A percentile compares a stretch with the other conserved stretches of the same genome.
These are phyloP conservation scores for Dermolepida albohirtum DNA, from an alignment of 2,888 invertebrate genomes.

Conservation along the genomic window DNA sequence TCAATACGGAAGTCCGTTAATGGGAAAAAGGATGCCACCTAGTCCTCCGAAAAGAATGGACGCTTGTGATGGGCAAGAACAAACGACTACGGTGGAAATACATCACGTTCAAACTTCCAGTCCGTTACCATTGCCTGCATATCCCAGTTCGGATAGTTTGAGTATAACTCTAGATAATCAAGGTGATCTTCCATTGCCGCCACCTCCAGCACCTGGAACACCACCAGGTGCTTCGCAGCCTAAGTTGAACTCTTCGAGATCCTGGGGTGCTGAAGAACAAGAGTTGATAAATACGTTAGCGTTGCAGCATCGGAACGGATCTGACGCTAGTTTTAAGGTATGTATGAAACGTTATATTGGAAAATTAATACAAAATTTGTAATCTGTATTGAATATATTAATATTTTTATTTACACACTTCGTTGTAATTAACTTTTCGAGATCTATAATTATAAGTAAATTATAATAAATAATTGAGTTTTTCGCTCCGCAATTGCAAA, in stretches of 20 bases:
- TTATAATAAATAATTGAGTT: too few relatives aligned
- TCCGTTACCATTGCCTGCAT: constrained; percentile 73
- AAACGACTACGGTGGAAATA: constrained; percentile 65
- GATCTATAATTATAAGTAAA: too few relatives aligned
- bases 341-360: constrained; percentile 38
- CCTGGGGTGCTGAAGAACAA: constrained; percentile 69
- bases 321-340: constrained; percentile 87
- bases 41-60: constrained; percentile 80
- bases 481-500: too few relatives aligned
- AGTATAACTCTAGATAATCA: constrained; percentile 70
- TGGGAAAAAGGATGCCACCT: constrained; percentile 82
- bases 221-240: constrained; percentile 68
- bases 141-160: constrained; percentile 74
- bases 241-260: constrained; percentile 68
- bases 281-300: constrained; percentile 65
- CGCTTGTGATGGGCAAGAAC: constrained; percentile 57
- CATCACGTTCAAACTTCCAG: constrained; percentile 68
- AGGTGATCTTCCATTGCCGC: constrained; percentile 74
- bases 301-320: constrained; percentile 77
- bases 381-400: neutral
- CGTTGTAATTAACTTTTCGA: too few relatives aligned
- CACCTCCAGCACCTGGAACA: constrained; percentile 73
- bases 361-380: neutral
- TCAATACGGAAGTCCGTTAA: constrained; percentile 72
- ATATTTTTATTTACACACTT: too few relatives aligned